Percentiles rank a stretch among this genome's conserved stretches.
phyloP scores from a whole-genome alignment of 2,888 invertebrate genomes.

The Tenthredo mesomela region DNA sequence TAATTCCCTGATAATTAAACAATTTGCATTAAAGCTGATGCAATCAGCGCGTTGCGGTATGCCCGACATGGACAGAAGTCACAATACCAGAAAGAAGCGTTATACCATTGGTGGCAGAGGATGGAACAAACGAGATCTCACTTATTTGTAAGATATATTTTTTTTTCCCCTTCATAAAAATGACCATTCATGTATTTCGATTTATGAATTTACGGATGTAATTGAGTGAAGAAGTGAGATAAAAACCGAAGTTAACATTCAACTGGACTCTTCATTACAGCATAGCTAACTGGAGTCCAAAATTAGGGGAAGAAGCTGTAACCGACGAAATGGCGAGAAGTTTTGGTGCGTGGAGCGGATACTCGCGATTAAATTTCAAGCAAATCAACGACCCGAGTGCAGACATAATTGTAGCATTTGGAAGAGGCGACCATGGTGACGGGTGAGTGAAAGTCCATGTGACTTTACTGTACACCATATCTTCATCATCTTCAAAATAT shows the following conservation, averaged over 20 bases:
- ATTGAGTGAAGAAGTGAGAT: not conserved
- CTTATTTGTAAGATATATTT: conserved; percentile 82
- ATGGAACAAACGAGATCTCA: conserved; percentile 85
- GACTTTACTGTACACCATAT: not conserved
- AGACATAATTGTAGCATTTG: conserved; percentile 88
- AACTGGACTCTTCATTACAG: conserved; percentile 76
- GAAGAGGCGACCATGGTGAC: conserved; percentile 85
- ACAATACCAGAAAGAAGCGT: conserved; percentile 78
- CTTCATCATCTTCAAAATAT: not conserved
- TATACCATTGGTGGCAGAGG: conserved; percentile 83
- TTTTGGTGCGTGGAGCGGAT: conserved; percentile 85
- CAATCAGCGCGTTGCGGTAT: conserved; percentile 86
- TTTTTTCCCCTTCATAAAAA: not conserved
- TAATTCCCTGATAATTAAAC: conserved; percentile 42
- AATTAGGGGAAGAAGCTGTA: conserved; percentile 81
- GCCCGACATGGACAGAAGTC: conserved; percentile 81
- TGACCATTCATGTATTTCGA: not conserved
- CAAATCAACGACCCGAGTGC: conserved; percentile 80
- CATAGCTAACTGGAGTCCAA: conserved; percentile 85
- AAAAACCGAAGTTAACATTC: not conserved
- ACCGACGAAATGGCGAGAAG: conserved; percentile 82
- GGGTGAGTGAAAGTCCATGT: conserved; percentile 78
- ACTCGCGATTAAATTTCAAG: conserved; percentile 82
- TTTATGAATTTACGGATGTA: not conserved
- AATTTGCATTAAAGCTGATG: conserved; percentile 80